Conservation (phyloP, 2,113 vertebrate genomes). For the Apistogramma diplotaenia region DNA sequence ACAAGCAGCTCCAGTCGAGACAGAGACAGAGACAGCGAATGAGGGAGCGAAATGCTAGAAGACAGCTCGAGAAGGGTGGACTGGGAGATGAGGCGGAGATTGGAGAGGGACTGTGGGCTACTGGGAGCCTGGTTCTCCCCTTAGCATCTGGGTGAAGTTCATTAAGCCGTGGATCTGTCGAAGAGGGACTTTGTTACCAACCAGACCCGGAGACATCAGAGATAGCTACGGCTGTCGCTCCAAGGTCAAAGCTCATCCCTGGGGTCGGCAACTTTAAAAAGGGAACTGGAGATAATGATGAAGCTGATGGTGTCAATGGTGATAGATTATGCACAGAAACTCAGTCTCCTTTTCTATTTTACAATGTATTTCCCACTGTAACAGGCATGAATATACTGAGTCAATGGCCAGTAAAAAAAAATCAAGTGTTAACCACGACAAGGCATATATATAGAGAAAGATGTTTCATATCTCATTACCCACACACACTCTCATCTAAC, state of each 20-base stretch:
- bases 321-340: slow-evolving; percentile 21
- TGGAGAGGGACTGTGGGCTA: slow-evolving; percentile 56
- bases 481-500: slow-evolving; percentile 1
- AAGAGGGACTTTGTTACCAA: slow-evolving; percentile 36
- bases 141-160: slow-evolving; percentile 68
- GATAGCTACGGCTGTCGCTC: not conserved
- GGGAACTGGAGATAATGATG: slow-evolving; percentile 3
- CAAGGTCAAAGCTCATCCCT: slow-evolving; percentile 46
- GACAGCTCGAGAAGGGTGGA: slow-evolving; percentile 21
- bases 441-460: not conserved
- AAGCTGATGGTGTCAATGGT: slow-evolving; percentile 14
- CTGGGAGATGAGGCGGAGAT: slow-evolving; percentile 50
- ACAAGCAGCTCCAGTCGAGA: slow-evolving; percentile 25
- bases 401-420: slow-evolving; percentile 1
- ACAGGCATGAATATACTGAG: not conserved
- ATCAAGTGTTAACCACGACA: not conserved
- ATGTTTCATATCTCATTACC: slow-evolving; percentile 50
- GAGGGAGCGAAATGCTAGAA: slow-evolving; percentile 8
- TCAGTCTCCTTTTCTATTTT: not conserved
- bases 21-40: not conserved
- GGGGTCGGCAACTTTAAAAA: slow-evolving; percentile 4
- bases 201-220: slow-evolving; percentile 5
- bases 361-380: not conserved
- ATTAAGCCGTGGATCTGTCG: slow-evolving; percentile 48
- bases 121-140: slow-evolving; percentile 45